Base-by-base conservation (phyloP, 2,888 invertebrate genomes). In the Tethea ocularis region DNA sequence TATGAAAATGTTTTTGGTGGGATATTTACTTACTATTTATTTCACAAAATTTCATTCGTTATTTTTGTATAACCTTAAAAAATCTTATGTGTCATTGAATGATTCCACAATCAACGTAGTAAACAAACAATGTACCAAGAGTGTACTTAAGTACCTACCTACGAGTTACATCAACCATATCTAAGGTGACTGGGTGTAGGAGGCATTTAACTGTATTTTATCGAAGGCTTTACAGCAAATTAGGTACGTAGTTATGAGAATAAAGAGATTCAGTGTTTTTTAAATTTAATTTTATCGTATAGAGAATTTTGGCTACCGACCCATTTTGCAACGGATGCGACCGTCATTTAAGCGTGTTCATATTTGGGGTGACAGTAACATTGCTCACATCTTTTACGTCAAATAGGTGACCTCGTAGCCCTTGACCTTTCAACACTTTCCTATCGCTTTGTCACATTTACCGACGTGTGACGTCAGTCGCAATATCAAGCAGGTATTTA, bases 281-380 rank as follows among this genome's bases (percentile, higher is more conserved):
- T 15, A 15, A 58, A 62, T 60, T 58, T 41, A 36, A 20, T 46
- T 53, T 20, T 54, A 60, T 13, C 13, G 26, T 38, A n/a, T 33
- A 52, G 52, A 57, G n/a, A 54, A 56, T 17, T 53, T 24, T 53
- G 22, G 63, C 63, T 61, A 63, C 65, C 64, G 63, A 67, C 20
- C 71, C 66, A 69, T 72, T 71, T 71, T 74, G 60, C 59, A 66
- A 63, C 72, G 74, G 71, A 72, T 74, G 72, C 67, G 72, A 74
- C 74, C 71, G 74, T 71, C 72, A 74, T 74, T 72, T 13, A 33
- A 11, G 13, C 11, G 33, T 13, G 11, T 13, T 33, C 33, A 13
- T 33, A 33, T 33, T 71, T 61, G 72, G 67, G 60, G 69, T 69
- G 69, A 67, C 66, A 69, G 69, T 74, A 69, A 66, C 64, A 66